Evolutionary conservation across 1,140 invertebrate species (phyloP).

Genomic region (Cylas formicarius): DNA sequence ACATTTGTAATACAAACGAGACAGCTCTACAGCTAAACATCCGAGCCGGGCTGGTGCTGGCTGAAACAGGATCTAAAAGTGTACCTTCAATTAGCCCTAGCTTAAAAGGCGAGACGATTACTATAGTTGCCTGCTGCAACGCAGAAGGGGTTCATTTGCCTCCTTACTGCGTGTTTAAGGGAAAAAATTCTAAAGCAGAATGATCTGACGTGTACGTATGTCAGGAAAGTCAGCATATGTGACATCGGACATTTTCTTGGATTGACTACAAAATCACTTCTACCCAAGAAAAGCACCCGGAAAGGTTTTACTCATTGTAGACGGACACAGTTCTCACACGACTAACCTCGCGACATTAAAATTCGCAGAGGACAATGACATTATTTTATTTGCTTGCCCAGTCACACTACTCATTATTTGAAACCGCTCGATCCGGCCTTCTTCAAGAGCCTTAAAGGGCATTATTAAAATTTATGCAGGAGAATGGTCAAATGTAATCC

Average conservation of each 20-base stretch:
- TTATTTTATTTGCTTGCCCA: slow-evolving; percentile 26
- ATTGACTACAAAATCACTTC: slow-evolving; percentile 35
- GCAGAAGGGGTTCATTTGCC: slow-evolving; percentile 33
- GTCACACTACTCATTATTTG: slow-evolving; percentile 35
- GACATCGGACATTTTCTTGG: slow-evolving; percentile 36
- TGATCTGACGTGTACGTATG: slow-evolving; percentile 37
- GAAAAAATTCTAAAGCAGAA: slow-evolving; percentile 37
- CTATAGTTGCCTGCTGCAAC: slow-evolving; percentile 30
- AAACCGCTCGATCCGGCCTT: slow-evolving; percentile 26
- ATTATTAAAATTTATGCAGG: slow-evolving; percentile 10
- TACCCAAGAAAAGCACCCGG: slow-evolving; percentile 32
- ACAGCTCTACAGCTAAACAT: slow-evolving; percentile 35
- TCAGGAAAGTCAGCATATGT: slow-evolving; percentile 39
- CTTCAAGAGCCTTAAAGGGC: slow-evolving; percentile 22
- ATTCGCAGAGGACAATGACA: slow-evolving; percentile 18
- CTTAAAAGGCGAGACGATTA: slow-evolving; percentile 39
- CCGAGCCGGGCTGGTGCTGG: slow-evolving; percentile 32
- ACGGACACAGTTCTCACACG: slow-evolving; percentile 32
- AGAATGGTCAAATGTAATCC: slow-evolving; percentile 13
- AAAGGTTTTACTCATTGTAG: slow-evolving; percentile 33
- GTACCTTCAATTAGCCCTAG: slow-evolving; percentile 31
- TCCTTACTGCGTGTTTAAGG: slow-evolving; percentile 35
- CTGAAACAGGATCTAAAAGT: slow-evolving; percentile 35
- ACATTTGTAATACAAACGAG: slow-evolving; percentile 32
- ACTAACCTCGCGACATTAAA: slow-evolving; percentile 27